phyloP scores from a whole-genome alignment of 2,888 invertebrate genomes.

The Darwinula stevensoni region DNA sequence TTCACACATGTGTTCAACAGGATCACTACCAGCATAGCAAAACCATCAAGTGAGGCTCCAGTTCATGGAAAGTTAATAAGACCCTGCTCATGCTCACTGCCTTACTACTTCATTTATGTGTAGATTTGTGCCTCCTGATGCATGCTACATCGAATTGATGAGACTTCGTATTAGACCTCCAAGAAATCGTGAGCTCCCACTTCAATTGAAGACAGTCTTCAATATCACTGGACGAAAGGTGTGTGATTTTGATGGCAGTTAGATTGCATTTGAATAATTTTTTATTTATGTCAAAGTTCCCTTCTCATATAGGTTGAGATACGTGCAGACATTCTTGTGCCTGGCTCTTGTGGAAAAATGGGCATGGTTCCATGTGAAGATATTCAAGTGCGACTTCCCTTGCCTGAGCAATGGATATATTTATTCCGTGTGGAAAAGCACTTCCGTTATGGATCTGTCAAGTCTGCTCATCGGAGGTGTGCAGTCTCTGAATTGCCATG shows the following conservation, averaged over 20 bases:
- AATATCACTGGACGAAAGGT: slow-evolving; percentile 58
- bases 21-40: slow-evolving; percentile 40
- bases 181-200: slow-evolving; percentile 78
- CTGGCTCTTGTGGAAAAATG: slow-evolving; percentile 20
- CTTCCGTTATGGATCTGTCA: slow-evolving; percentile 88
- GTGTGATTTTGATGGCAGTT: slow-evolving; percentile 7
- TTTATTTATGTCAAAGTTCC: too few species aligned
- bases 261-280: too few species aligned
- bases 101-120: slow-evolving; percentile 7
- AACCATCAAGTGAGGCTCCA: slow-evolving; percentile 11
- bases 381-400: slow-evolving; percentile 78
- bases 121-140: slow-evolving; percentile 87
- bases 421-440: slow-evolving; percentile 92
- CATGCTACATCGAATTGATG: slow-evolving; percentile 86
- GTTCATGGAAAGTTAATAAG: slow-evolving; percentile 5
- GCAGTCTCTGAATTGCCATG: not conserved
- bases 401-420: slow-evolving; percentile 99
- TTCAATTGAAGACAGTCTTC: slow-evolving; percentile 72
- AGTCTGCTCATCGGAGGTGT: slow-evolving; percentile 48
- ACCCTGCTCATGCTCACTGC: slow-evolving; percentile 1
- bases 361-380: slow-evolving; percentile 66
- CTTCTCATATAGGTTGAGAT: slow-evolving; percentile 40
- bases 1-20: slow-evolving; percentile 73
- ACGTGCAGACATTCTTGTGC: slow-evolving; percentile 77
- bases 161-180: slow-evolving; percentile 83